phyloP scores from a whole-genome alignment of 2,888 invertebrate species.

The Chironomus riparius region DNA sequence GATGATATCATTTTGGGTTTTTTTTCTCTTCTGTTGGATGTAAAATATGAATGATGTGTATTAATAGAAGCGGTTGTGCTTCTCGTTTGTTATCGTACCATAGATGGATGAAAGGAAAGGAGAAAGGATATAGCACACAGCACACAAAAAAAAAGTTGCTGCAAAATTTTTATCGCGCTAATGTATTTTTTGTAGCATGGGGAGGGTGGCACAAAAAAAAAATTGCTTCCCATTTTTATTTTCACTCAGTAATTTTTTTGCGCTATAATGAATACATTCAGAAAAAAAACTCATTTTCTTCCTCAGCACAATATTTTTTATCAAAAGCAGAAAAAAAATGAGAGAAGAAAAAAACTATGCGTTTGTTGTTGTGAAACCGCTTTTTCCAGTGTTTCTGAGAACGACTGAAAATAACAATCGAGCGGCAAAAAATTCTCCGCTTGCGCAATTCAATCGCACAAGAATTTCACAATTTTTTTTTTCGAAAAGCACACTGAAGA shows the following conservation, averaged over 20 bases:
- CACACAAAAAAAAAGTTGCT: not conserved
- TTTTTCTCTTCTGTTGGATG: not conserved
- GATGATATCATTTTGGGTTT: not conserved
- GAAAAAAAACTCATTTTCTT: slow-evolving; percentile 24
- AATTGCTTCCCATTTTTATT: slow-evolving; percentile 10
- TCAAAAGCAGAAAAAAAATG: not conserved
- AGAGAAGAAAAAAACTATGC: slow-evolving; percentile 10
- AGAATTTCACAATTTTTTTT: slow-evolving; percentile 10
- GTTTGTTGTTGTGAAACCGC: slow-evolving; percentile 12
- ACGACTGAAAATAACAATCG: slow-evolving; percentile 12
- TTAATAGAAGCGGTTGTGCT: not conserved
- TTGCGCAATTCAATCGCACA: slow-evolving; percentile 21
- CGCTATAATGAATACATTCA: slow-evolving; percentile 21
- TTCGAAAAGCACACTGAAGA: slow-evolving; percentile 8
- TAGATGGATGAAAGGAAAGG: not conserved
- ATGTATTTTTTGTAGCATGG: slow-evolving; percentile 5
- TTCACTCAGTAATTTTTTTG: not conserved
- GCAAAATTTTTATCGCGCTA: slow-evolving; percentile 15
- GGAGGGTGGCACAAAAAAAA: not conserved
- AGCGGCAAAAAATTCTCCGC: slow-evolving; percentile 24
- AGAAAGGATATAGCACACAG: not conserved
- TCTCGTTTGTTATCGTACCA: not conserved
- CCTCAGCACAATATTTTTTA: slow-evolving; percentile 20
- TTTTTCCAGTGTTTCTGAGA: slow-evolving; percentile 16
- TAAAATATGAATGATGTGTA: not conserved